Conservation (phyloP, 2,888 invertebrate genomes). For the Pedicia rivosa region DNA sequence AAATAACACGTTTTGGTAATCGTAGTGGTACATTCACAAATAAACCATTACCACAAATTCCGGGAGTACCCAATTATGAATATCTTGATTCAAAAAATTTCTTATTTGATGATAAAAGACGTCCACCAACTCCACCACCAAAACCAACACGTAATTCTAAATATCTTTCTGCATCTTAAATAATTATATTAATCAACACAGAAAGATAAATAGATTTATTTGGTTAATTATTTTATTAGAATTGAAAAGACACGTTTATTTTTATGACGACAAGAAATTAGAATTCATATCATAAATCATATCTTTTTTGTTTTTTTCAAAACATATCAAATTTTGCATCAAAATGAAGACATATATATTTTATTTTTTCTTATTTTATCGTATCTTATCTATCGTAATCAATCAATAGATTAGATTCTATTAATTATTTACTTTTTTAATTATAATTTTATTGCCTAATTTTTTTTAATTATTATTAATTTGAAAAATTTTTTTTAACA, state of each 20-base stretch:
- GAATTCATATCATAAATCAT: slow-evolving; percentile 1
- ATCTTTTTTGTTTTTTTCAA: not conserved
- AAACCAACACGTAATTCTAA: slow-evolving; percentile 30
- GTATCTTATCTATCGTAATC: not conserved
- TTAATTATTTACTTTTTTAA: not conserved
- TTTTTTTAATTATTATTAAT: not conserved
- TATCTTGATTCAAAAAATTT: slow-evolving; percentile 25
- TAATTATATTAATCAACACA: no score
- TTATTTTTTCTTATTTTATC: not conserved
- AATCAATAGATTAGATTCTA: no score
- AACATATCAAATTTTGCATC: no score
- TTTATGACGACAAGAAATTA: no score
- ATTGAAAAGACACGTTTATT: no score
- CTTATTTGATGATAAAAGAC: slow-evolving; percentile 18
- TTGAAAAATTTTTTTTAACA: not conserved
- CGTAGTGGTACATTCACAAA: slow-evolving; percentile 6
- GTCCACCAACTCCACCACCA: slow-evolving; percentile 29
- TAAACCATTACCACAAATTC: slow-evolving; percentile 15
- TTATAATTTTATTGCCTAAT: no score
- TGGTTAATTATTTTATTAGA: no score
- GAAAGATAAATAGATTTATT: no score
- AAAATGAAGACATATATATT: not conserved
- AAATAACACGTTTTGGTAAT: slow-evolving; percentile 9
- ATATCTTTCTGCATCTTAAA: slow-evolving; percentile 15
- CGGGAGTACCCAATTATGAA: slow-evolving; percentile 26